These are phyloP conservation scores for Cotesia glomerata DNA, from an alignment of 1,140 invertebrate species.

Conservation along the genomic window DNA sequence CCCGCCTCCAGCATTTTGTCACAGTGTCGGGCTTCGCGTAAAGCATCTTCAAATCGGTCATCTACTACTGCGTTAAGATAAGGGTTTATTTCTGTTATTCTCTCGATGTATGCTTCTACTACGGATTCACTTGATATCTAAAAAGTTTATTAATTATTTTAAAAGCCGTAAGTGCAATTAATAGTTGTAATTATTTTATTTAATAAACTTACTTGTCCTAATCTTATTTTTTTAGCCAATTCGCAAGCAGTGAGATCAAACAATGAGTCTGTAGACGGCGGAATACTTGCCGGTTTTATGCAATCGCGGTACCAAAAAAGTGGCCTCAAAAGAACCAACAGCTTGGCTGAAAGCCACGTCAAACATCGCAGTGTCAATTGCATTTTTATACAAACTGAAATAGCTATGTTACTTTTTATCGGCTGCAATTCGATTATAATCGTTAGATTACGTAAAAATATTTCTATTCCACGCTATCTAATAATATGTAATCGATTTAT, in stretches of 20 bases:
- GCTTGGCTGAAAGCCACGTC: slow-evolving; percentile 6
- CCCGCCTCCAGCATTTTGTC: slow-evolving; percentile 64
- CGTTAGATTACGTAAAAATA: too few species aligned
- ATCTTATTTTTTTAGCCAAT: slow-evolving; percentile 56
- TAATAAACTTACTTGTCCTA: slow-evolving; percentile 54
- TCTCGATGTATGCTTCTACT: slow-evolving; percentile 70
- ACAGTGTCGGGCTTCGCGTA: slow-evolving; percentile 70
- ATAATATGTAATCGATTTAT: too few species aligned
- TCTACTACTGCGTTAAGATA: slow-evolving; percentile 78
- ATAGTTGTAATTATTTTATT: background rate
- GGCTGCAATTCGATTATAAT: too few species aligned
- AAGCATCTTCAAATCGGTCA: slow-evolving; percentile 71
- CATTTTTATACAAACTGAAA: slow-evolving; percentile 22
- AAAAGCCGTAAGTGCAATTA: background rate
- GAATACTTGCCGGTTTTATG: slow-evolving; percentile 35
- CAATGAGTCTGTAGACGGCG: slow-evolving; percentile 47
- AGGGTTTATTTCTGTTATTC: slow-evolving; percentile 76
- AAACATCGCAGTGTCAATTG: slow-evolving; percentile 30
- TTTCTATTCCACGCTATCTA: too few species aligned
- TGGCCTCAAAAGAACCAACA: slow-evolving; percentile 32
- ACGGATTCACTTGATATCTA: slow-evolving; percentile 70
- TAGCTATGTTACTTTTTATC: too few species aligned
- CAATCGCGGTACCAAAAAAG: slow-evolving; percentile 40
- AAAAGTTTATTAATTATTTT: background rate
- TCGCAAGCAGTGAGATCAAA: slow-evolving; percentile 48